Evolutionary conservation across 2,888 invertebrate species (phyloP).

Genomic region (Bombylius major): DNA sequence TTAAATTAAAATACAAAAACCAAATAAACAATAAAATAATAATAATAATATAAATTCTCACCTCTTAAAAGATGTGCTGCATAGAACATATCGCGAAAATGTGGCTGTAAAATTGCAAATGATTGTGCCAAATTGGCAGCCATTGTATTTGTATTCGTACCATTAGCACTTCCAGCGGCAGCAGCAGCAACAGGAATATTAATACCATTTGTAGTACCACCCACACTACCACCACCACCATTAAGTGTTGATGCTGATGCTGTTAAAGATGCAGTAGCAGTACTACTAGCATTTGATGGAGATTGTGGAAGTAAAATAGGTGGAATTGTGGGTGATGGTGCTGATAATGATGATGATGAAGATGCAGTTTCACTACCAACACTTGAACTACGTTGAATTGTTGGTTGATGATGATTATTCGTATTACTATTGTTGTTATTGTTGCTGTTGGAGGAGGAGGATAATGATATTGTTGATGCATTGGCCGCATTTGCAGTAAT

Average conservation of each 20-base stretch:
- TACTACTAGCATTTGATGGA: constrained; percentile 16
- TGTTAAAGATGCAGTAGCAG: constrained; percentile 24
- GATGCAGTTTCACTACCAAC: constrained; percentile 32
- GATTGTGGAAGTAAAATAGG: constrained; percentile 2
- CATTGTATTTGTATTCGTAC: constrained; percentile 16
- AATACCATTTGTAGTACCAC: not conserved
- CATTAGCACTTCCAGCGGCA: constrained; percentile 7
- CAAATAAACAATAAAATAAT: not conserved
- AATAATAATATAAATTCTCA: constrained; percentile 25
- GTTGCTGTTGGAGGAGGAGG: constrained; percentile 14
- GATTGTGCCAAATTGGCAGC: constrained; percentile 36
- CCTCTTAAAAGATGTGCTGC: constrained; percentile 52
- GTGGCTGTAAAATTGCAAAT: constrained; percentile 41
- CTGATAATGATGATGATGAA: constrained; percentile 23
- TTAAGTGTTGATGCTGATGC: constrained; percentile 29
- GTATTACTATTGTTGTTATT: constrained; percentile 9
- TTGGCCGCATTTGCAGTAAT: constrained; percentile 16
- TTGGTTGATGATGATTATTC: not conserved
- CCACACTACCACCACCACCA: constrained; percentile 7
- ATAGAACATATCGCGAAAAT: constrained; percentile 51
- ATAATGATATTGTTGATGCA: too few species aligned
- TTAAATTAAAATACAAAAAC: not conserved
- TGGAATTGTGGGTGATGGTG: constrained; percentile 18
- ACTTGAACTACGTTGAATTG: constrained; percentile 26
- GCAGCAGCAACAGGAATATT: constrained; percentile 20